These are phyloP conservation scores for Ceramica pisi DNA, from an alignment of 2,888 invertebrate species.

Conservation along the genomic window DNA sequence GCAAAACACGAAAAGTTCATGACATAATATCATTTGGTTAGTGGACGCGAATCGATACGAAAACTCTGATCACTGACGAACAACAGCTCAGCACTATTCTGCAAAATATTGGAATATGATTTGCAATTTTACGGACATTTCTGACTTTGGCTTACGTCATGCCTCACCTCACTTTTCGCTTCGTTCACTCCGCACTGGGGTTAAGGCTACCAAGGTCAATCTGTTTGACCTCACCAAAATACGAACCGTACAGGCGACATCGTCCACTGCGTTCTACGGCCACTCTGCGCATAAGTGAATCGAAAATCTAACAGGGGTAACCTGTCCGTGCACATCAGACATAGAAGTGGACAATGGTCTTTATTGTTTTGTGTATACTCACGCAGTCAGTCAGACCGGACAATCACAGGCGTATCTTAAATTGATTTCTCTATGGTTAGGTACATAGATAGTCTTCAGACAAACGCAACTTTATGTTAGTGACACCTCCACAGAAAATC, in stretches of 20 bases:
- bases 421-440: not conserved
- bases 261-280: not conserved
- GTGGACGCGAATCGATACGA: slow-evolving; percentile 17
- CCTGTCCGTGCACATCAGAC: not conserved
- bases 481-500: not conserved
- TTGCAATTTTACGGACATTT: slow-evolving; percentile 13
- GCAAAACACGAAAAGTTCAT: not conserved
- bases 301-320: not conserved
- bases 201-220: not conserved
- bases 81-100: not conserved
- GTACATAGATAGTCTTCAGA: not conserved
- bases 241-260: not conserved
- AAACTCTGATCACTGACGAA: slow-evolving; percentile 9
- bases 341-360: not conserved
- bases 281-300: not conserved
- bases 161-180: not conserved
- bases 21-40: slow-evolving; percentile 28
- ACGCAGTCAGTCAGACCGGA: not conserved
- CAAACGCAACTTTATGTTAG: slow-evolving; percentile 4
- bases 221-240: not conserved
- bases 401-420: not conserved
- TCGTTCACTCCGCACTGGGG: not conserved
- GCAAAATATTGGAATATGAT: slow-evolving; percentile 23
- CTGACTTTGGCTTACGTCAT: not conserved
- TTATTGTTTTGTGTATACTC: not conserved